Evolutionary conservation across 2,888 invertebrate species (phyloP).

Genomic region (Dicyrtomina minuta): DNA sequence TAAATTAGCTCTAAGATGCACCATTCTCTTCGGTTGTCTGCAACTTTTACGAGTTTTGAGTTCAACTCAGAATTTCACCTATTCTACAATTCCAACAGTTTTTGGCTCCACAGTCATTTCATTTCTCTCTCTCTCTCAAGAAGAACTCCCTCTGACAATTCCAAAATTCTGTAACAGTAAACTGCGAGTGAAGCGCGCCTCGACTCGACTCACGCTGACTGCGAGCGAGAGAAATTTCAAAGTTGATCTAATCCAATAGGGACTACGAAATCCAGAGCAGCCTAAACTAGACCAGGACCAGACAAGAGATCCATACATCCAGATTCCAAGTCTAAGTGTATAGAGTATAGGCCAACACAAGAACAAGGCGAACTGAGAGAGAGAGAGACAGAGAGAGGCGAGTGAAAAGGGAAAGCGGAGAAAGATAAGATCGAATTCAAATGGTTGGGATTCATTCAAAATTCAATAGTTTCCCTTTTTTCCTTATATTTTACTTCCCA

Average conservation of each 20-base stretch:
- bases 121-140: constrained; percentile 19
- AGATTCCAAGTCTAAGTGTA: too few species aligned
- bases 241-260: too few species aligned
- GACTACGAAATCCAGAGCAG: too few species aligned
- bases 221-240: background rate
- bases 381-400: too few species aligned
- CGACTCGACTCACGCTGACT: too few species aligned
- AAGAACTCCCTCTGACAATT: too few species aligned
- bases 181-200: constrained; percentile 2
- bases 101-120: constrained; percentile 18
- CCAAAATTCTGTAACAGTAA: background rate
- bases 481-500: background rate
- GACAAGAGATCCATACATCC: too few species aligned
- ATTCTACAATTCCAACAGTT: too few species aligned
- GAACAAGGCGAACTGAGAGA: too few species aligned
- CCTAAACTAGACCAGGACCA: too few species aligned
- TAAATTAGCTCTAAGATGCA: constrained; percentile 30
- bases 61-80: constrained; percentile 25
- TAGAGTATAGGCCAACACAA: too few species aligned
- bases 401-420: constrained; percentile 22
- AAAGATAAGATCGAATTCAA: constrained; percentile 31
- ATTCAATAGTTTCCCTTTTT: constrained; percentile 9
- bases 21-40: constrained; percentile 25
- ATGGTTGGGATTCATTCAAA: constrained; percentile 27
- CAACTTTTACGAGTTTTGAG: constrained; percentile 24